A percentile compares a stretch with the other conserved stretches of the same genome.
These are phyloP conservation scores for Lasius fuliginosus DNA, from an alignment of 2,888 invertebrate genomes.

Conservation along the genomic window DNA sequence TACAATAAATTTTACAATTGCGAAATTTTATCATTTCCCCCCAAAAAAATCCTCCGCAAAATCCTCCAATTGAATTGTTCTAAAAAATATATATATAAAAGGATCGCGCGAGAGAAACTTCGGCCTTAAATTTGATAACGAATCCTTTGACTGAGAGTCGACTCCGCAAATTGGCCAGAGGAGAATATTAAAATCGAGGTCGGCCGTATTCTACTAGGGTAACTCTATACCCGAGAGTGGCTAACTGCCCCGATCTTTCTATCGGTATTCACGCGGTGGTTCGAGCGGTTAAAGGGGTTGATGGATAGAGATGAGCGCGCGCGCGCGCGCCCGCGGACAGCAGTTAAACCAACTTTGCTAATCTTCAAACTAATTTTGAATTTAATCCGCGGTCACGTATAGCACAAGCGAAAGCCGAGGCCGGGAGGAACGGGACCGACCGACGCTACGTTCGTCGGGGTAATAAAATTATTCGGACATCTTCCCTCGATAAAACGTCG, in stretches of 20 bases:
- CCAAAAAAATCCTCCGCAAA: neutral
- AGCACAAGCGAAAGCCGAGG: conserved; percentile 56
- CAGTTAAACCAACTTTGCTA: conserved; percentile 79
- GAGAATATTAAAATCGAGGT: conserved; percentile 46
- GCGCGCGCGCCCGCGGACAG: conserved; percentile 55
- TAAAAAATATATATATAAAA: neutral
- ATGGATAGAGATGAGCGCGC: conserved; percentile 60
- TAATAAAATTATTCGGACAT: conserved; percentile 59
- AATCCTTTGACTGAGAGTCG: conserved; percentile 14
- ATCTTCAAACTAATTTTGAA: conserved; percentile 82
- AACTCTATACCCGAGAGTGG: neutral
- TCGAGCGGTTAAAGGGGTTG: conserved; percentile 51
- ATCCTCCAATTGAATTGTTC: neutral
- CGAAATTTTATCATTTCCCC: neutral
- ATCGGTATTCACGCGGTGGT: conserved; percentile 55
- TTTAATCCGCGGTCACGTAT: conserved; percentile 75
- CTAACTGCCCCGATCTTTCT: conserved; percentile 40
- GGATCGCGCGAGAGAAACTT: neutral
- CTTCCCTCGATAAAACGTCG: conserved; percentile 55
- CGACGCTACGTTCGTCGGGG: conserved; percentile 33
- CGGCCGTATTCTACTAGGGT: neutral
- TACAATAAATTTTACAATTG: neutral
- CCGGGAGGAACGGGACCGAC: conserved; percentile 26
- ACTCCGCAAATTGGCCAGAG: conserved; percentile 23
- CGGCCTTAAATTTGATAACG: conserved; percentile 26